A percentile compares a stretch with the other conserved stretches of the same genome.
Conservation (phyloP, 2,113 vertebrate species). For the Sebastes schlegelii region DNA sequence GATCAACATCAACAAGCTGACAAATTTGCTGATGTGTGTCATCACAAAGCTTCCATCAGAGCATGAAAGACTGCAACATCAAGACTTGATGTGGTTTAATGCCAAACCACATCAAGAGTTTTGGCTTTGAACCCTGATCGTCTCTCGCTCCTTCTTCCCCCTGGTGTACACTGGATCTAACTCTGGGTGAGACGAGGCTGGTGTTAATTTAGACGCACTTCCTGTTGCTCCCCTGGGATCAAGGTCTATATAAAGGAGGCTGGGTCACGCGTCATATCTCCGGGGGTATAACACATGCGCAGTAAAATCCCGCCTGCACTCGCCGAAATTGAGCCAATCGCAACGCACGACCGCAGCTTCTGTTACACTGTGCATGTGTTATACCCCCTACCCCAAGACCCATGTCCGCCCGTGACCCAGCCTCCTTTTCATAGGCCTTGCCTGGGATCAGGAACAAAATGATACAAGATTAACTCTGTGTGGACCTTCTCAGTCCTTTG, state of each 20-base stretch:
- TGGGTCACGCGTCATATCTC: too few relatives aligned
- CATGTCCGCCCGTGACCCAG: too few relatives aligned
- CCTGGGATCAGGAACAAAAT: neutral
- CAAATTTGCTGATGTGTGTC: neutral
- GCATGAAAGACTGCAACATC: neutral
- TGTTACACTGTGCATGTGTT: too few relatives aligned
- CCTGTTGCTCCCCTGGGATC: neutral
- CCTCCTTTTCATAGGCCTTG: too few relatives aligned
- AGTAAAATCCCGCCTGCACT: too few relatives aligned
- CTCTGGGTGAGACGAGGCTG: neutral
- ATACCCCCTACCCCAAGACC: too few relatives aligned
- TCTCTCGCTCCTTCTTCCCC: constrained; percentile 1
- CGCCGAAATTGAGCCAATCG: too few relatives aligned
- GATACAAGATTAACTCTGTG: neutral
- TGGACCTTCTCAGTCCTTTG: neutral
- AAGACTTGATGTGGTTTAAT: neutral
- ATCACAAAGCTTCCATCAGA: neutral
- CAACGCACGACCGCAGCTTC: too few relatives aligned
- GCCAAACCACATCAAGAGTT: constrained; percentile 22
- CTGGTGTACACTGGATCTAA: constrained; percentile 3
- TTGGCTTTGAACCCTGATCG: constrained; percentile 22
- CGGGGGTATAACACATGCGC: too few relatives aligned
- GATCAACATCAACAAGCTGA: constrained; percentile 27
- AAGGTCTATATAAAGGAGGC: too few relatives aligned
- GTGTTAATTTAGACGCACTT: constrained; percentile 3